Evolutionary conservation across 2,113 vertebrate species (phyloP).

Genomic region (Delphinapterus leucas): DNA sequence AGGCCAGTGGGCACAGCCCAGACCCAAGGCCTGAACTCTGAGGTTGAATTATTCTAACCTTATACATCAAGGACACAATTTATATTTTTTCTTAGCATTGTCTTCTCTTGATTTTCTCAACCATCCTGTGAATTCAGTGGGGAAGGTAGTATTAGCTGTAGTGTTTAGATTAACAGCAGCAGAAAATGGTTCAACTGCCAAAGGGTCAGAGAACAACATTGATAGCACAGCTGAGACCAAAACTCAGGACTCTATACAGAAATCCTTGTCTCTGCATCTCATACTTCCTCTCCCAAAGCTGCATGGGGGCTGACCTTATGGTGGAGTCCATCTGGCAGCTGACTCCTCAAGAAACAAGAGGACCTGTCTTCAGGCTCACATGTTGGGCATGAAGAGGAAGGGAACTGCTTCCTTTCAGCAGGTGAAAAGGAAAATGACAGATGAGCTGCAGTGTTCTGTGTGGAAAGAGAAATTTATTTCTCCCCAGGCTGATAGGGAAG

Average conservation of each 20-base stretch:
- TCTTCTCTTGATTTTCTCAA: conserved; percentile 32
- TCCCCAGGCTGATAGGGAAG: neutral
- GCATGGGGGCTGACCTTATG: too few species aligned
- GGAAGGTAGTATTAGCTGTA: neutral
- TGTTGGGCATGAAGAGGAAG: neutral
- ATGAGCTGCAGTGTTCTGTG: neutral
- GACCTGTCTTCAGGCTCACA: neutral
- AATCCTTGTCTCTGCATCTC: neutral
- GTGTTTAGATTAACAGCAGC: neutral
- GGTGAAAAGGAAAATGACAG: conserved; percentile 13
- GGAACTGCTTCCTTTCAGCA: neutral
- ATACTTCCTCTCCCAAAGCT: neutral
- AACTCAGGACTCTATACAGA: neutral
- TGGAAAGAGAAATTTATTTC: conserved; percentile 33
- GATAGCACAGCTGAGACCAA: neutral
- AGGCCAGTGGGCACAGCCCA: neutral
- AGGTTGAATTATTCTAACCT: neutral
- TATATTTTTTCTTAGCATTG: neutral
- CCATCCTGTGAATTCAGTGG: neutral
- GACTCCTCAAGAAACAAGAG: neutral
- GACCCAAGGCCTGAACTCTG: neutral
- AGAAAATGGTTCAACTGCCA: neutral
- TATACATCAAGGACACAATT: neutral
- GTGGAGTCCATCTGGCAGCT: neutral
- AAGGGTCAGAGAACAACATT: neutral